Base-by-base conservation (phyloP, 2,113 vertebrate genomes). In the Chinchilla lanigera region DNA sequence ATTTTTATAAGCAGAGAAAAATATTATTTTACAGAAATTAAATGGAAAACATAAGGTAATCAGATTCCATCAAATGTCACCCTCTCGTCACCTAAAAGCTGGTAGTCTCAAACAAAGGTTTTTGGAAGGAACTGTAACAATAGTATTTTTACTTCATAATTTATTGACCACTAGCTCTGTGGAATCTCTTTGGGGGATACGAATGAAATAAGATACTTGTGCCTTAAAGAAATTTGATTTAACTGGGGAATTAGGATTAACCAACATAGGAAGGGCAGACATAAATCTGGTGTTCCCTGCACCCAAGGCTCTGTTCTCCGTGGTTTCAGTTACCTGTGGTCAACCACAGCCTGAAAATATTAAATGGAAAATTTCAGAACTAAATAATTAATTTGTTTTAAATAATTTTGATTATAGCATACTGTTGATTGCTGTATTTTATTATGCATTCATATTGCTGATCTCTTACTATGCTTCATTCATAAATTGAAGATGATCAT, bases 1-100 rank as follows among this genome's bases (percentile, higher is more conserved):
- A 63, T 69, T 89, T 93, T 88, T 67, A 87, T 33, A 89, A 86
- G 22, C 61, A 95, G 26, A 73, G 81, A 73, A 67, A 92, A 69
- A 38, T 33, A 38, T 81, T 60, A 75, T 90, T n/a, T 58, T 47
- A 87, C 81, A 11, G 19, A 13, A 86, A 80, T 78, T 78, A 41
- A 95, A 44, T 94, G 12, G 54, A 77, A 93, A 73, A 17, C 7
- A 22, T 47, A 10, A 96, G 5, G 38, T 75, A 44, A 90, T 86
- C 75, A 52, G 35, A 10, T 14, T 69, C 82, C 17, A 69, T 38
- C 20, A 63, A 75, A 90, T 60, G 6, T 22, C 78, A 35, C 4
- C 1, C 9, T 90, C 78, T 77, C 44, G 8, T 63, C 75, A 73
- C 20, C 16, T 19, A 86, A 47, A 90, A 73, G 44, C 22, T 20